These are phyloP conservation scores for Poeciliopsis infans DNA, from an alignment of 2,797 vertebrate species.

Conservation along the genomic window DNA sequence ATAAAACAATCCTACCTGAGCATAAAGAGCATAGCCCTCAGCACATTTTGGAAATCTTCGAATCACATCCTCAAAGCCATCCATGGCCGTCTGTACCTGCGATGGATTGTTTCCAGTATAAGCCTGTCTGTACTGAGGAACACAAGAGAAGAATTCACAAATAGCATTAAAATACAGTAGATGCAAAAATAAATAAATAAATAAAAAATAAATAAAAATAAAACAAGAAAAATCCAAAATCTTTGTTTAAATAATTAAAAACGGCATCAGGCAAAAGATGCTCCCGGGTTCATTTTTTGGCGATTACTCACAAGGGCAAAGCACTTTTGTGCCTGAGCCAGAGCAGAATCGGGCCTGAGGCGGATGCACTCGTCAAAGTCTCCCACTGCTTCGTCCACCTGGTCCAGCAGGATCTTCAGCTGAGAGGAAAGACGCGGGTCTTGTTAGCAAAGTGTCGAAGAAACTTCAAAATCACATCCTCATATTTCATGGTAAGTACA, in stretches of 20 bases:
- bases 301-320: conserved; percentile 90
- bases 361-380: conserved; percentile 98
- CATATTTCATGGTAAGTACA: no score
- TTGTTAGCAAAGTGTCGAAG: not conserved
- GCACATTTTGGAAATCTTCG: conserved; percentile 95
- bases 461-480: not conserved
- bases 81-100: conserved; percentile 95
- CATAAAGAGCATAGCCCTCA: conserved; percentile 96
- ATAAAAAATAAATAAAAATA: no score
- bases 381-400: conserved; percentile 96
- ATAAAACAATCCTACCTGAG: conserved; percentile 85
- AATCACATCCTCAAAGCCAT: conserved; percentile 97
- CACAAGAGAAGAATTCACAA: conserved; percentile 7
- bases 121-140: conserved; percentile 92
- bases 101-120: conserved; percentile 96
- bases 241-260: not conserved
- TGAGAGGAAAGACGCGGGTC: conserved; percentile 56
- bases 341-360: conserved; percentile 94
- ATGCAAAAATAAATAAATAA: no score
- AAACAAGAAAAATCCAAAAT: not conserved
- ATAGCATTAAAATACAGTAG: not conserved
- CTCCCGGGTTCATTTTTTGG: not conserved
- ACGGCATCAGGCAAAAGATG: not conserved
- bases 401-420: conserved; percentile 98
- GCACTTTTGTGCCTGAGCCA: conserved; percentile 98